Conservation (phyloP, 2,888 invertebrate species). For the Alsophila aescularia region DNA sequence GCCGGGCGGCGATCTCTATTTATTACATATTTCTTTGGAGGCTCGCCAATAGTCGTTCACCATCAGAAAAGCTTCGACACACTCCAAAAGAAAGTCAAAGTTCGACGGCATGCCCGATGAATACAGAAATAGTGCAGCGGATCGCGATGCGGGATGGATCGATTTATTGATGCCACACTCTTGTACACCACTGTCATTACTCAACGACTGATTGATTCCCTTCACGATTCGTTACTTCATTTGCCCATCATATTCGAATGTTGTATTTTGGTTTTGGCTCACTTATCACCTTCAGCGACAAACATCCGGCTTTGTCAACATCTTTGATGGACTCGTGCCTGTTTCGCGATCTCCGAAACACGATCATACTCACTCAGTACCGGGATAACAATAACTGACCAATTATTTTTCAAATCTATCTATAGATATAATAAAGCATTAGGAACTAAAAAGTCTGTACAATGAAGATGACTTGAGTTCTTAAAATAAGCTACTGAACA, state of each 20-base stretch:
- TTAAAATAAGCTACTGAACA: too few relatives aligned
- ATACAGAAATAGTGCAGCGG: conserved; percentile 31
- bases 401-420: neutral
- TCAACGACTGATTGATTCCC: conserved; percentile 17
- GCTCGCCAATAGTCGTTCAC: conserved; percentile 64
- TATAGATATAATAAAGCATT: too few relatives aligned
- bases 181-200: conserved; percentile 17
- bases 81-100: conserved; percentile 79
- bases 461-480: too few relatives aligned
- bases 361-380: neutral
- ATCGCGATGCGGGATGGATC: conserved; percentile 31
- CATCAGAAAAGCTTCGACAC: conserved; percentile 60
- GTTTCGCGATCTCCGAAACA: conserved; percentile 2
- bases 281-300: conserved; percentile 6
- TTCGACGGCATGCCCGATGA: conserved; percentile 65
- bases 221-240: conserved; percentile 24
- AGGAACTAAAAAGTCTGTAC: too few relatives aligned
- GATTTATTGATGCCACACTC: conserved; percentile 34
- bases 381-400: neutral
- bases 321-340: conserved; percentile 4
- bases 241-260: conserved; percentile 12
- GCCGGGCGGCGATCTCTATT: conserved; percentile 72
- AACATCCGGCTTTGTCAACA: conserved; percentile 25
- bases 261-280: conserved; percentile 28
- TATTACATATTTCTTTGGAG: conserved; percentile 74